Conservation (phyloP, 2,888 invertebrate genomes). For the Chrysolina americana region DNA sequence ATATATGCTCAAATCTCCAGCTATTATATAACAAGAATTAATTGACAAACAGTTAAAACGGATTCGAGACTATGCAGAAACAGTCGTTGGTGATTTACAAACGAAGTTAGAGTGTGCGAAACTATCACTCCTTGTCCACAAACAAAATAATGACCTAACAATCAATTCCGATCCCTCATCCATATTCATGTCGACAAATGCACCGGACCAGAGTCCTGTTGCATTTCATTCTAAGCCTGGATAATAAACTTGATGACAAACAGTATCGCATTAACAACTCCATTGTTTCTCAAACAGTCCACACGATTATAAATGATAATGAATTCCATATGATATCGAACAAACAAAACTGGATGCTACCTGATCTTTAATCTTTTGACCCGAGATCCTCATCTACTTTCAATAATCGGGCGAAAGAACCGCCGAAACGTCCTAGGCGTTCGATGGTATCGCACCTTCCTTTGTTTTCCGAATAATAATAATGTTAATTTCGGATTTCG, state of each 20-base stretch:
- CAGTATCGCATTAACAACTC: constrained; percentile 48
- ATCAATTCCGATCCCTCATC: constrained; percentile 34
- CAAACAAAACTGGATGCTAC: constrained; percentile 48
- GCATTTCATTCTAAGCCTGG: constrained; percentile 44
- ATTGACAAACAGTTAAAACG: too few relatives aligned
- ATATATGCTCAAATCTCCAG: too few relatives aligned
- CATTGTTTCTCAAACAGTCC: constrained; percentile 43
- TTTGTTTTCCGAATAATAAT: constrained; percentile 32
- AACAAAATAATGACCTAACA: constrained; percentile 37
- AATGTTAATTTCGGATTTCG: constrained; percentile 31
- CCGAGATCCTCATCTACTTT: constrained; percentile 56
- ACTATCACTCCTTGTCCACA: constrained; percentile 1
- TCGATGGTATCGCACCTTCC: constrained; percentile 30
- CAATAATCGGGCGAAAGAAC: neutral
- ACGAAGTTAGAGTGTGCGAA: neutral
- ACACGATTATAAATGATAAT: constrained; percentile 63
- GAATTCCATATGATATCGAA: constrained; percentile 48
- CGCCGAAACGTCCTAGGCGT: neutral
- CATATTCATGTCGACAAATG: constrained; percentile 42
- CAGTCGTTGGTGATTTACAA: too few relatives aligned
- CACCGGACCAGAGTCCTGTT: constrained; percentile 41
- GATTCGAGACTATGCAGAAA: too few relatives aligned
- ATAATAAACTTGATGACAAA: constrained; percentile 50
- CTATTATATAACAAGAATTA: too few relatives aligned
- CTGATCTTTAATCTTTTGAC: constrained; percentile 67